phyloP scores from a whole-genome alignment of 2,797 vertebrate species.

The Sebastes miniatus region DNA sequence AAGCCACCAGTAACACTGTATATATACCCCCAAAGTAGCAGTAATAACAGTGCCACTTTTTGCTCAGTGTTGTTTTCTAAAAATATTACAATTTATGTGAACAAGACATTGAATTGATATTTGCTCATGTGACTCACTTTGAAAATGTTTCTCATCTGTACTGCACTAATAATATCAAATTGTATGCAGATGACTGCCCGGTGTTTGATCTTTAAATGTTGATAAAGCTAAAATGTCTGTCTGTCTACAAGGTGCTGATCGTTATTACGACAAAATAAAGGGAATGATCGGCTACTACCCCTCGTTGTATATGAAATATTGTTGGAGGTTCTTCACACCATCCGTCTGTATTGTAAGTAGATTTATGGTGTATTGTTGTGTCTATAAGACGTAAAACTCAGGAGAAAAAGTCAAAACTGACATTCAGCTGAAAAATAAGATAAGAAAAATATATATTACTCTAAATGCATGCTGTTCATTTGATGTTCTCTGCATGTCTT shows the following conservation, averaged over 20 bases:
- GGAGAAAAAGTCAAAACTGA: not conserved
- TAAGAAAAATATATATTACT: not conserved
- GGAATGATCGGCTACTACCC: not conserved
- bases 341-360: not conserved
- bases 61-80: too few species aligned
- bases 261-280: not conserved
- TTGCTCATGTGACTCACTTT: too few species aligned
- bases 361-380: not conserved
- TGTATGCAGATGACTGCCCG: rapidly evolving
- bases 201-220: not conserved
- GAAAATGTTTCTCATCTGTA: not conserved
- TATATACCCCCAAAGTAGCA: too few species aligned
- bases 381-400: not conserved
- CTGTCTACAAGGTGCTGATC: not conserved
- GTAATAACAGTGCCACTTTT: too few species aligned
- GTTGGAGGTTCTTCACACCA: not conserved
- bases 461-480: not conserved
- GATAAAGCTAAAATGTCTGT: not conserved
- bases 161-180: not conserved
- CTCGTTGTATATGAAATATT: not conserved
- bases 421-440: not conserved
- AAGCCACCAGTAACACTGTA: too few species aligned
- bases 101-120: not conserved
- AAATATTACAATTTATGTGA: too few species aligned
- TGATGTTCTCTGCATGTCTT: not conserved